These are phyloP conservation scores for Bhutanitis thaidina DNA, from an alignment of 2,888 invertebrate genomes.

Conservation along the genomic window DNA sequence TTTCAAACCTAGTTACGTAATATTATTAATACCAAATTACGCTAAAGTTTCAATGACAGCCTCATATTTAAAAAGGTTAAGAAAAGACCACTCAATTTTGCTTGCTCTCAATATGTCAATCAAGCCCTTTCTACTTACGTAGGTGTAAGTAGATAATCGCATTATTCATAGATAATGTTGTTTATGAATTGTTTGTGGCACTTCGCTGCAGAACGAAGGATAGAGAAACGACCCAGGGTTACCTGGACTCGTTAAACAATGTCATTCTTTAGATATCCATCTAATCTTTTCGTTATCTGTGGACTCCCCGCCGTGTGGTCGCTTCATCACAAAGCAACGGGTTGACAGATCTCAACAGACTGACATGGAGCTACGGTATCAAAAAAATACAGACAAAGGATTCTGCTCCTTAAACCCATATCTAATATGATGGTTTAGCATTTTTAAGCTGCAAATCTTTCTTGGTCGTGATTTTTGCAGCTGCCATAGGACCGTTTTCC, in stretches of 20 bases:
- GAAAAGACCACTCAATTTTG: not conserved
- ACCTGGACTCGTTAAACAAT: constrained; percentile 72
- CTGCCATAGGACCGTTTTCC: constrained; percentile 44
- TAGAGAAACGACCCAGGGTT: constrained; percentile 34
- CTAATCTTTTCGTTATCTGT: constrained; percentile 73
- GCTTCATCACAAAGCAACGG: constrained; percentile 75
- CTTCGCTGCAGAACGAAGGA: constrained; percentile 44
- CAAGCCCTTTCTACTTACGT: constrained; percentile 38
- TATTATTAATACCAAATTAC: too few relatives aligned
- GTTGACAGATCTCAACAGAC: constrained; percentile 75
- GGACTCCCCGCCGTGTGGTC: constrained; percentile 62
- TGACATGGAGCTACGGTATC: constrained; percentile 66
- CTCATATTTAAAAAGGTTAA: too few relatives aligned
- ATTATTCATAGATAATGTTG: constrained; percentile 69
- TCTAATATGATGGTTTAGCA: constrained; percentile 18
- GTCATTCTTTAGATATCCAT: constrained; percentile 69
- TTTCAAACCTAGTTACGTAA: too few relatives aligned
- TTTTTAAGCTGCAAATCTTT: constrained; percentile 37
- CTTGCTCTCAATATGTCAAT: constrained; percentile 7
- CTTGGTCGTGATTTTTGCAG: constrained; percentile 42
- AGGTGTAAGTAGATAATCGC: constrained; percentile 49
- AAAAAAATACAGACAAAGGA: constrained; percentile 49
- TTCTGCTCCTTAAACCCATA: constrained; percentile 41
- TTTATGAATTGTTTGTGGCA: constrained; percentile 70
- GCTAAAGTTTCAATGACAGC: too few relatives aligned